These are phyloP conservation scores for Grus americana DNA, from an alignment of 2,113 vertebrate species.

Conservation along the genomic window DNA sequence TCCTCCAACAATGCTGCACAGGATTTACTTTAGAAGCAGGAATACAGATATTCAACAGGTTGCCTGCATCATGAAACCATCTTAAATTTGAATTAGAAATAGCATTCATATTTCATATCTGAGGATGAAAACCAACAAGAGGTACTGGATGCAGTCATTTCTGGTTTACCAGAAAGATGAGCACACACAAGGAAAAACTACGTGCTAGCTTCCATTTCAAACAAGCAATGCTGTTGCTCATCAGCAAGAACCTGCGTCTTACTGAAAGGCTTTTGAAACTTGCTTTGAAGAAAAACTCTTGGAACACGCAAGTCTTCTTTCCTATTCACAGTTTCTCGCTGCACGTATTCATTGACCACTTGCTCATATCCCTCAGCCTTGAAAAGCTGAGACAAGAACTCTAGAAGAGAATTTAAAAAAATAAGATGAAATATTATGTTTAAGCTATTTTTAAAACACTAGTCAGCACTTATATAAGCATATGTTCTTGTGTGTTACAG, in stretches of 20 bases:
- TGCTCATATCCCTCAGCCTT: conserved; percentile 76
- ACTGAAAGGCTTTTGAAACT: conserved; percentile 81
- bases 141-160: background rate
- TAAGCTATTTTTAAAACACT: conserved; percentile 22
- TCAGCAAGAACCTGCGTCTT: background rate
- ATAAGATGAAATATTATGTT: background rate
- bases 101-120: background rate
- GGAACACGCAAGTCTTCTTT: conserved; percentile 91
- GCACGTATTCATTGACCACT: conserved; percentile 86
- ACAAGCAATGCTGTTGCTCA: background rate
- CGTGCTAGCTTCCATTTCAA: background rate
- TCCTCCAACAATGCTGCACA: background rate
- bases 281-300: conserved; percentile 94
- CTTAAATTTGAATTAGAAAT: background rate
- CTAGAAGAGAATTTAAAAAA: conserved; percentile 68
- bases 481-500: background rate
- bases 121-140: background rate
- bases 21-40: background rate
- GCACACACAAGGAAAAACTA: background rate
- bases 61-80: background rate
- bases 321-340: conserved; percentile 93
- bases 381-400: conserved; percentile 85
- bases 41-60: background rate
- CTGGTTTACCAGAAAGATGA: background rate
- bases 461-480: background rate